Evolutionary conservation across 2,888 invertebrate species (phyloP).

Genomic region (Calephelis perditalis): DNA sequence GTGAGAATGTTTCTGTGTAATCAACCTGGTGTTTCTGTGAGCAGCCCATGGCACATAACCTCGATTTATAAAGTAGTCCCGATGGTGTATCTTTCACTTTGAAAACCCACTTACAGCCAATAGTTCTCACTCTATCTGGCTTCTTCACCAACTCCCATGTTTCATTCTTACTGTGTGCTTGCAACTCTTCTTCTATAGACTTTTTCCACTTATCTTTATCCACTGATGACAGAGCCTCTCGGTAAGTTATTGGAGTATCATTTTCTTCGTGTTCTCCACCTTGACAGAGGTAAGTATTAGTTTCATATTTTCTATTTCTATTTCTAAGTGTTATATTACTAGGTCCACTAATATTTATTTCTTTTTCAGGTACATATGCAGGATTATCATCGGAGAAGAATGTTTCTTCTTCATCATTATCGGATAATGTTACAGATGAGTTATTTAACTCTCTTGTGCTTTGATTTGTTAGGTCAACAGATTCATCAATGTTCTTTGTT

Average conservation of each 20-base stretch:
- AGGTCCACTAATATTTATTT: too few relatives aligned
- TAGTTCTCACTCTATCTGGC: conserved; percentile 16
- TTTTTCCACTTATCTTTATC: conserved; percentile 22
- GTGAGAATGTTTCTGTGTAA: conserved; percentile 30
- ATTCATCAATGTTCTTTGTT: too few relatives aligned
- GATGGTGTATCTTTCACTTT: too few relatives aligned
- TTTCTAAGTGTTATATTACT: too few relatives aligned
- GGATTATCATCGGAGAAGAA: too few relatives aligned
- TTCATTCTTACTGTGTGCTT: conserved; percentile 24
- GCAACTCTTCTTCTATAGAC: conserved; percentile 22
- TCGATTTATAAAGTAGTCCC: conserved; percentile 4
- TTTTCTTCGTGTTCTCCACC: not conserved
- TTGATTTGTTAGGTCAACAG: too few relatives aligned
- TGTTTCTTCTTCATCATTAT: too few relatives aligned
- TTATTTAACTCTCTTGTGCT: too few relatives aligned
- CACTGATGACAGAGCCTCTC: conserved; percentile 19
- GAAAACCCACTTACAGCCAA: conserved; percentile 28
- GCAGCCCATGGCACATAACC: not conserved
- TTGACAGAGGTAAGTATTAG: too few relatives aligned
- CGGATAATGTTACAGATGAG: too few relatives aligned
- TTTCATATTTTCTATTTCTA: too few relatives aligned
- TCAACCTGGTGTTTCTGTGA: conserved; percentile 25
- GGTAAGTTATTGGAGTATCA: conserved; percentile 31
- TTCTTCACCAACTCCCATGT: conserved; percentile 28
- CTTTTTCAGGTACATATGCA: too few relatives aligned